These are phyloP conservation scores for Ia io DNA, from an alignment of 2,113 vertebrate genomes.

Conservation along the genomic window DNA sequence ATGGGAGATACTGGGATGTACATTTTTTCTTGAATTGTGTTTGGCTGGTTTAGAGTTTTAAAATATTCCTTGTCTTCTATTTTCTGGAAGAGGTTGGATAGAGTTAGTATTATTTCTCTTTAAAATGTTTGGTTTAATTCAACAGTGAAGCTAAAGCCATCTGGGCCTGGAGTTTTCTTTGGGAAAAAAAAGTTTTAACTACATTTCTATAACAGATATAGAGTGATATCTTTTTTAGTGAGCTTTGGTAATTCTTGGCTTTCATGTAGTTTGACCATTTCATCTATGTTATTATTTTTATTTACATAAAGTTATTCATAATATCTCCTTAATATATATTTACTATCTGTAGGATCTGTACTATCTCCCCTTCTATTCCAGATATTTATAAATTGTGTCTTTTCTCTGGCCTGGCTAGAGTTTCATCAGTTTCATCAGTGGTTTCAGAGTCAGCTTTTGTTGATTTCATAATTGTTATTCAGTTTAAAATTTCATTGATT, in stretches of 20 bases:
- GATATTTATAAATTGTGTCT: neutral
- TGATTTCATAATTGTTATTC: slow-evolving; percentile 1
- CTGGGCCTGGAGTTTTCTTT: neutral
- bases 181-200: neutral
- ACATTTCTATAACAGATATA: neutral
- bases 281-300: neutral
- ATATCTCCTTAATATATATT: neutral
- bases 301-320: neutral
- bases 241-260: neutral
- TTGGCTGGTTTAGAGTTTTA: neutral
- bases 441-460: neutral
- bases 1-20: neutral
- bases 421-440: neutral
- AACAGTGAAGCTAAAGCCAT: neutral
- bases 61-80: neutral
- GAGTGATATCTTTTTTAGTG: neutral
- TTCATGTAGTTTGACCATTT: neutral
- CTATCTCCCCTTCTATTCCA: neutral
- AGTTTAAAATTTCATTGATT: neutral
- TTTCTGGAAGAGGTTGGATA: neutral
- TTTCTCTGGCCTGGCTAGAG: neutral
- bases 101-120: neutral
- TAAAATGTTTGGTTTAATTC: neutral
- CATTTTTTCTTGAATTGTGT: neutral
- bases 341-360: neutral